These are phyloP conservation scores for Elephantulus edwardii DNA, from an alignment of 2,113 vertebrate species.

Conservation along the genomic window DNA sequence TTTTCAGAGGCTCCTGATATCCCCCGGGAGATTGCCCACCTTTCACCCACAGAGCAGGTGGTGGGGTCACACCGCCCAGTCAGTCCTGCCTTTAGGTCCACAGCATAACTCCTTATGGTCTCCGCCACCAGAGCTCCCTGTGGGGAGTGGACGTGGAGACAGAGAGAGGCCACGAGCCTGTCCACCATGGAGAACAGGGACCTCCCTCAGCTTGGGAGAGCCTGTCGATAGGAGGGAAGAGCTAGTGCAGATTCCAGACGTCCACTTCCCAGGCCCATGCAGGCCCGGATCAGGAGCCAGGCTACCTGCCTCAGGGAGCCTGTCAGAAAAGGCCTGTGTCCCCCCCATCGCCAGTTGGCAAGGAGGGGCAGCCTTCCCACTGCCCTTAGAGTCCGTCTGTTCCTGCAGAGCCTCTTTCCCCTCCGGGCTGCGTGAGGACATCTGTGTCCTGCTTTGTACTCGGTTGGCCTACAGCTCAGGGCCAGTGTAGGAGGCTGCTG, in stretches of 20 bases:
- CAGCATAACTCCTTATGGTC: no score
- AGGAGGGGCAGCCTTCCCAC: background rate
- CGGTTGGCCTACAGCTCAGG: background rate
- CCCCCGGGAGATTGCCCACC: no score
- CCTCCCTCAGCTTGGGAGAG: background rate
- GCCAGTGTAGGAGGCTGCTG: background rate
- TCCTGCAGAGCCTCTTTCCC: background rate
- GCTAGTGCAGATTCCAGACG: background rate
- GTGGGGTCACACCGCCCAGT: no score
- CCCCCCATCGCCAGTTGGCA: no score
- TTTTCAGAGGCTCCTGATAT: no score
- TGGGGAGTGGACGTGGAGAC: background rate
- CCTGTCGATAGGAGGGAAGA: background rate
- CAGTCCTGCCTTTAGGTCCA: no score
- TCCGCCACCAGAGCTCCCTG: background rate
- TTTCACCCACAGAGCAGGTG: no score
- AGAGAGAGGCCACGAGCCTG: background rate
- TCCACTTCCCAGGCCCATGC: background rate
- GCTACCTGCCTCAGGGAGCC: background rate
- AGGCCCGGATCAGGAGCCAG: background rate
- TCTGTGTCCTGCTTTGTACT: background rate
- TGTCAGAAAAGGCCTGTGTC: background rate
- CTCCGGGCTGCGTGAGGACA: background rate
- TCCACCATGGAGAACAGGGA: background rate
- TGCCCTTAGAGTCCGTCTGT: background rate